Evolutionary conservation across 2,113 vertebrate species (phyloP), one percentile per base, ranked within the genome.

Genomic region (Corvus cornix): DNA sequence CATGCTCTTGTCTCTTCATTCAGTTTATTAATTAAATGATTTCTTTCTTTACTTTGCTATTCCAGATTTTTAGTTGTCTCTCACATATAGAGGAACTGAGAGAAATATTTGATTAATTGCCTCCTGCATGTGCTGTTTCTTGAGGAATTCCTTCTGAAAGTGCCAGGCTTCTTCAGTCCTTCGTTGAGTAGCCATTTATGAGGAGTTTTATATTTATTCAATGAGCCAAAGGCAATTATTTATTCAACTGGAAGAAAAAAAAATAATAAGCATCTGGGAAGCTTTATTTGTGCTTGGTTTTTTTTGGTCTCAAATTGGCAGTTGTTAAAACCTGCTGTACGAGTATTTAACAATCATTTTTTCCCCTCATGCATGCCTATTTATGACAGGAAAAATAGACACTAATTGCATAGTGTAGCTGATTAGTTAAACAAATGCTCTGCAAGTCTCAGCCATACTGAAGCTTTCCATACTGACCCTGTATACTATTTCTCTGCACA

Each of bases 81-180:
- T 97, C 90, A n/a, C 64, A 76, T 75, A 58, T 39, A 55, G 91
- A 96, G 63, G 62, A 93, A 73, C 84, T 33, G 44, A 43, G 70
- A 37, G 27, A 68, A 95, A 97, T 96, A 95, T 96, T 97, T 97
- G 96, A 97, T 98, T 95, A 78, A 91, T 95, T 37, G n/a, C 60
- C 44, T 82, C 22, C 52, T 77, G 35, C 64, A 59, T 39, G 21
- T 64, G 13, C 51, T 72, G 39, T 94, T 96, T 97, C 93, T 94
- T 11, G 41, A 95, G 94, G 94, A 96, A 89, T 92, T 95, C 91
- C 89, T 95, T 68, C 77, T 88, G 44, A 3, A 60, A 79, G 59
- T 51, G 23, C 43, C 81, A 66, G 83, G 49, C 30, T 88, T 37
- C 73, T 85, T 43, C 48, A 14, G n/a, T 44, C 44, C 74, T 84